Conservation (phyloP, 1,140 invertebrate genomes). For the Tribolium castaneum region DNA sequence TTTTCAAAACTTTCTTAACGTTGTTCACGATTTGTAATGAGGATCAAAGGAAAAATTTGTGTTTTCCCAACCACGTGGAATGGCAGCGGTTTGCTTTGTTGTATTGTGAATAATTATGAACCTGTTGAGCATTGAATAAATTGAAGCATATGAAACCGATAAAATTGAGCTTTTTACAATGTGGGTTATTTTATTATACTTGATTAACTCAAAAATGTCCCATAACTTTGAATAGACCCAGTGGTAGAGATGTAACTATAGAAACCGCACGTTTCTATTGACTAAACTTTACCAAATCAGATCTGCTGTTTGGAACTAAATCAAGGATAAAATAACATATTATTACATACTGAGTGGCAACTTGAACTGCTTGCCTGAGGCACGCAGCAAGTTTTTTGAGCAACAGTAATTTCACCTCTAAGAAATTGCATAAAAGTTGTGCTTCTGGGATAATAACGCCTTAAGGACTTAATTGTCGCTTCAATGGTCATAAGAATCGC, state of each 20-base stretch:
- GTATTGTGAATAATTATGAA: not conserved
- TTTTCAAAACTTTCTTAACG: no score
- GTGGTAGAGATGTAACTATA: not conserved
- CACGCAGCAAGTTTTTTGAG: not conserved
- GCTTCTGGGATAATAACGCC: not conserved
- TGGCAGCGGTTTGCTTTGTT: not conserved
- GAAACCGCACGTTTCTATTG: not conserved
- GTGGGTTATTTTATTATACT: no score
- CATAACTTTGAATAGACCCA: not conserved
- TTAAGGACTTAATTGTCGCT: not conserved
- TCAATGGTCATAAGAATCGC: no score
- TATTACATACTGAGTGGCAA: no score
- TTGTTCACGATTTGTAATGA: no score
- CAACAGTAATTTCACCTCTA: not conserved
- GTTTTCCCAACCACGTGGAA: not conserved
- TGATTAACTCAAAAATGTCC: no score
- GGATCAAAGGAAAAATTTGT: no score
- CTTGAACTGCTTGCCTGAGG: no score
- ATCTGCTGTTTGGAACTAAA: not conserved
- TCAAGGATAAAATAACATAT: not conserved
- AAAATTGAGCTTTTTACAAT: no score
- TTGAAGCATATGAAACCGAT: no score
- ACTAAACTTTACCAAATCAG: not conserved
- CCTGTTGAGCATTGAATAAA: not conserved
- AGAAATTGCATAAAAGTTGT: not conserved